Evolutionary conservation across 2,888 invertebrate genomes (phyloP).

Genomic region (Hydriomena furcata): DNA sequence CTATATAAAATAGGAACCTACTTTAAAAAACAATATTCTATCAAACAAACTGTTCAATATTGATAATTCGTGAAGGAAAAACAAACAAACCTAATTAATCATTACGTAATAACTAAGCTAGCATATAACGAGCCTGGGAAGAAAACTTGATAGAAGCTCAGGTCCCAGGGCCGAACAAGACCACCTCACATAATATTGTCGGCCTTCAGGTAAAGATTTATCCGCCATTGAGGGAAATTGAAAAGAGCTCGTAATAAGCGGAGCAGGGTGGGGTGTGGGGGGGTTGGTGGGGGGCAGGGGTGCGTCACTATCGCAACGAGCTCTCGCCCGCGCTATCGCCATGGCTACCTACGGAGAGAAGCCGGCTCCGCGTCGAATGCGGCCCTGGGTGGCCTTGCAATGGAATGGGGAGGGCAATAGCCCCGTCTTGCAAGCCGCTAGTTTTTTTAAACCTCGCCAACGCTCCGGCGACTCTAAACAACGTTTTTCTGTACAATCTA

Average conservation of each 20-base stretch:
- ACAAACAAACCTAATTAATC: slow-evolving; percentile 14
- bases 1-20: too few species aligned
- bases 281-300: slow-evolving; percentile 41
- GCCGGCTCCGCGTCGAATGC: slow-evolving; percentile 64
- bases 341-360: slow-evolving; percentile 68
- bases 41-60: too few species aligned
- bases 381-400: slow-evolving; percentile 84
- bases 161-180: slow-evolving; percentile 37
- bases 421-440: slow-evolving; percentile 75
- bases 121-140: not conserved
- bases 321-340: slow-evolving; percentile 67
- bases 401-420: slow-evolving; percentile 83
- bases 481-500: slow-evolving; percentile 60
- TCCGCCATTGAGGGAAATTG: slow-evolving; percentile 74
- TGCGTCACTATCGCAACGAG: slow-evolving; percentile 77
- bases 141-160: slow-evolving; percentile 34
- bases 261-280: slow-evolving; percentile 42
- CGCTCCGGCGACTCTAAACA: slow-evolving; percentile 52
- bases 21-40: too few species aligned
- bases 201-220: slow-evolving; percentile 75
- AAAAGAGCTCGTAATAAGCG: slow-evolving; percentile 73
- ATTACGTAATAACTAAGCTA: slow-evolving; percentile 4
- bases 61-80: slow-evolving; percentile 6
- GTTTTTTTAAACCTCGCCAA: slow-evolving; percentile 65
- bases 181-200: slow-evolving; percentile 51